phyloP scores from a whole-genome alignment of 1,140 invertebrate genomes.

The Zaprionus nigranus region DNA sequence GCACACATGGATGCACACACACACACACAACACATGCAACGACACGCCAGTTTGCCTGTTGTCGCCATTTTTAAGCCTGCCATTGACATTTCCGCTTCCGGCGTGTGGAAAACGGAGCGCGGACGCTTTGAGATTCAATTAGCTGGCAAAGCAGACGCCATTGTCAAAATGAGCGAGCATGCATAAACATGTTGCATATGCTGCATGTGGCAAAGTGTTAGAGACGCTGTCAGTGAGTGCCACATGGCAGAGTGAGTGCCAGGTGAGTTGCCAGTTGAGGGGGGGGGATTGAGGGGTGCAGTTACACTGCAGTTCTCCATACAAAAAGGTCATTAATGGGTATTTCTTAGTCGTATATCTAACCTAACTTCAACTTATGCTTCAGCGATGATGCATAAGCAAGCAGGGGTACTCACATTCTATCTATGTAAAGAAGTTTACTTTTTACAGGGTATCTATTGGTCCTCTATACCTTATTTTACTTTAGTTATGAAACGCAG shows the following conservation, averaged over 20 bases:
- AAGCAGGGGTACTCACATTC: too few species aligned
- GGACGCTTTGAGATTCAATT: slow-evolving; percentile 69
- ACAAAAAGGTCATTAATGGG: too few species aligned
- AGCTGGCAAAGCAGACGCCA: slow-evolving; percentile 48
- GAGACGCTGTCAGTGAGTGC: slow-evolving; percentile 6
- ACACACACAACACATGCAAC: slow-evolving; percentile 18
- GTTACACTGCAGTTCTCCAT: too few species aligned
- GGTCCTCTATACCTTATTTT: too few species aligned
- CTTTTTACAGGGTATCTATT: too few species aligned
- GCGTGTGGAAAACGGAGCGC: slow-evolving; percentile 10
- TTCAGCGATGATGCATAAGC: too few species aligned
- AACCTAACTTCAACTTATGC: too few species aligned
- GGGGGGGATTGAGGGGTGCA: too few species aligned
- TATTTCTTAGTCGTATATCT: too few species aligned
- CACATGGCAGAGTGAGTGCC: not conserved
- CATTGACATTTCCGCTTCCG: slow-evolving; percentile 79
- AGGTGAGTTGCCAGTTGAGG: not conserved
- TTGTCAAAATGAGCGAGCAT: slow-evolving; percentile 38
- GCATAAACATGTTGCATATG: slow-evolving; percentile 19
- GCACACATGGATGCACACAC: slow-evolving; percentile 19
- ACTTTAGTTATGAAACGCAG: too few species aligned
- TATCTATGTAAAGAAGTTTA: too few species aligned
- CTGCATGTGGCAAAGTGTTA: slow-evolving; percentile 14
- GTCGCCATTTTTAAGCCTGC: slow-evolving; percentile 74
- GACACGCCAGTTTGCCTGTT: slow-evolving; percentile 29